Evolutionary conservation across 2,113 vertebrate genomes (phyloP).

Genomic region (Sterna hirundo): DNA sequence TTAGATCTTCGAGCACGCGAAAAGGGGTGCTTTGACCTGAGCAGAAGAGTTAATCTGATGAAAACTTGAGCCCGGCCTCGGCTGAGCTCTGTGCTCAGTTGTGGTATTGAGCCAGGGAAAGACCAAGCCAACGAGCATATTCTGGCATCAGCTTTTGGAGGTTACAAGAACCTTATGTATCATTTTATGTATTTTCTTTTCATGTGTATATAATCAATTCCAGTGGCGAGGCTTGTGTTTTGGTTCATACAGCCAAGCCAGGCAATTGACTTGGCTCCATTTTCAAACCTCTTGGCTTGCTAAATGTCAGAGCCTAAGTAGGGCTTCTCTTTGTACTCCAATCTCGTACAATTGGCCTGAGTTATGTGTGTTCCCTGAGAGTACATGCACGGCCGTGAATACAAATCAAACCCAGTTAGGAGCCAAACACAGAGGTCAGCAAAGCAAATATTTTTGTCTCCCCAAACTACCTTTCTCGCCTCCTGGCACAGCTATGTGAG

Average conservation of each 20-base stretch:
- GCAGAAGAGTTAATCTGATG: constrained; percentile 51
- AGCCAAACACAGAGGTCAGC: constrained; percentile 48
- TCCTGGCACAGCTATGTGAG: constrained; percentile 9
- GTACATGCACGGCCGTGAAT: not conserved
- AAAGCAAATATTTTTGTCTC: constrained; percentile 52
- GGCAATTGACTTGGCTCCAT: constrained; percentile 55
- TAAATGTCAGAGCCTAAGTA: constrained; percentile 49
- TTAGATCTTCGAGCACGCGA: not conserved
- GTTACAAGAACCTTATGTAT: constrained; percentile 71
- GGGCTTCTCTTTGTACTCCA: constrained; percentile 48
- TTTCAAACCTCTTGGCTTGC: constrained; percentile 58
- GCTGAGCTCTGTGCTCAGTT: not conserved
- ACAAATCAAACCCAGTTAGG: constrained; percentile 4
- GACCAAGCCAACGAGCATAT: constrained; percentile 42
- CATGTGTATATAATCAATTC: constrained; percentile 69
- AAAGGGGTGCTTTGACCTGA: not conserved
- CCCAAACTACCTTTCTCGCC: constrained; percentile 45
- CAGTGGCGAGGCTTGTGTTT: constrained; percentile 65
- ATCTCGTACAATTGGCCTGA: constrained; percentile 34
- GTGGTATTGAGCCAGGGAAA: constrained; percentile 23
- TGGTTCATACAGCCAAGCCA: constrained; percentile 60
- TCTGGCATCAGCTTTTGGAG: constrained; percentile 39
- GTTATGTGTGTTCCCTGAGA: constrained; percentile 26
- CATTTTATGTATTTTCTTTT: constrained; percentile 69
- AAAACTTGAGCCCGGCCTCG: not conserved